Base-by-base conservation (phyloP, 2,888 invertebrate genomes). In the Dicroscelio sp. region DNA sequence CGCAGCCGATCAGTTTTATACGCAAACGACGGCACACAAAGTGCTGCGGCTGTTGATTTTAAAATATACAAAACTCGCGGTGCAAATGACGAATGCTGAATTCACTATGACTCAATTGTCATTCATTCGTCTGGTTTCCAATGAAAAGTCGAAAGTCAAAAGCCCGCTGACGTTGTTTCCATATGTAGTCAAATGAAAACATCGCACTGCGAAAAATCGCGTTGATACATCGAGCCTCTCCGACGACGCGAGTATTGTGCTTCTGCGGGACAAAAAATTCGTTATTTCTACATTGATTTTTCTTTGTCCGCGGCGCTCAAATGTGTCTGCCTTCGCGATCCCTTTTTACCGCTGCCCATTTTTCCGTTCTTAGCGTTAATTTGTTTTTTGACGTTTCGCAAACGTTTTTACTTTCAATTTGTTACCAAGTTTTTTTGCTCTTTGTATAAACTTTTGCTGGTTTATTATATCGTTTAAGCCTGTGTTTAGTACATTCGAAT, bases 141-240 rank as follows among this genome's bases (percentile, higher is more conserved):
- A 27, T 69, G 69, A 69, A 86, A 78, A 79, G 79, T 86, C 55
- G 65, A 71, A 79, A 76, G 73, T 48, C 76, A 55, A 85, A 85
- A 85, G 65, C 75, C 14, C 35, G 52, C 48, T 80, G 79, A 79
- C 69, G 78, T 78, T 86, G 86, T 78, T 76, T 76, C 78, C 78
- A 69, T 69, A 86, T 76, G 69, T 78, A 86, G 85, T 85, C 76
- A 76, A 85, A 85, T 85, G 76, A 75, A 85, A 85, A 85, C 85
- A 76, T 76, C 67, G 43, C 67, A 67, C 75, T 75, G 84, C 71
- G 63, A 84, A 63, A 71, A 83, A 60, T 71, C 63, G 73, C 31
- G 73, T 43, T 38, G 73, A 73, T 60, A 73, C 43, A 83, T 83
- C 27, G 83, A 83, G n/a, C n/a, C n/a, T n/a, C 60, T 27, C 12